Conservation (phyloP, 2,888 invertebrate genomes). For the Zhuqinia jingwanae region DNA sequence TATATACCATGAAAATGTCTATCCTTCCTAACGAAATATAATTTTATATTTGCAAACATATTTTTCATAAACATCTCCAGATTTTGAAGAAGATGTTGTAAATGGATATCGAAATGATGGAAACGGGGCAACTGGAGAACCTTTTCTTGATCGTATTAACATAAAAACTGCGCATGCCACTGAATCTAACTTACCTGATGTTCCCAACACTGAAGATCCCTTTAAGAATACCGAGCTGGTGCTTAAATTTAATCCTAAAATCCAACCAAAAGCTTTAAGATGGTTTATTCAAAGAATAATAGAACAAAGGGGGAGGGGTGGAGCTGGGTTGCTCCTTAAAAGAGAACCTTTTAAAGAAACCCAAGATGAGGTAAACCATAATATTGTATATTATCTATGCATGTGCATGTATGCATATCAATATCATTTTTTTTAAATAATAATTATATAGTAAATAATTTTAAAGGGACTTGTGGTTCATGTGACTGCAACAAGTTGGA, state of each 20-base stretch:
- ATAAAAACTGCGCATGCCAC: not conserved
- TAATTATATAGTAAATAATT: too few species aligned
- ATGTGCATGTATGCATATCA: too few species aligned
- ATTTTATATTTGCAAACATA: not conserved
- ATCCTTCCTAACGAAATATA: not conserved
- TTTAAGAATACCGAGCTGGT: slow-evolving; percentile 62
- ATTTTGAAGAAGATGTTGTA: not conserved
- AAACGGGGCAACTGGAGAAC: too few species aligned
- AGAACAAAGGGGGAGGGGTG: slow-evolving; percentile 47
- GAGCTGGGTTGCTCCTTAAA: slow-evolving; percentile 61
- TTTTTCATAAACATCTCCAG: not conserved
- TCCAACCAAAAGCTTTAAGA: slow-evolving; percentile 40
- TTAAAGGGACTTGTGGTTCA: slow-evolving; percentile 58
- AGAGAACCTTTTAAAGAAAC: slow-evolving; percentile 57
- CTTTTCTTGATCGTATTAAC: slow-evolving; percentile 9
- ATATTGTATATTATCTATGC: too few species aligned
- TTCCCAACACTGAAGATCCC: slow-evolving; percentile 47
- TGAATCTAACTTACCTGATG: slow-evolving; percentile 10
- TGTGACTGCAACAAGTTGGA: slow-evolving; percentile 55
- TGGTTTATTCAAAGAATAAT: slow-evolving; percentile 59
- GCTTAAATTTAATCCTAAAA: slow-evolving; percentile 52
- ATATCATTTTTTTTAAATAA: too few species aligned
- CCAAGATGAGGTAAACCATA: not conserved
- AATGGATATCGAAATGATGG: not conserved
- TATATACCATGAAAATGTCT: not conserved